These are phyloP conservation scores for Buceros bicornis DNA, from an alignment of 2,797 vertebrate genomes.

Conservation along the genomic window DNA sequence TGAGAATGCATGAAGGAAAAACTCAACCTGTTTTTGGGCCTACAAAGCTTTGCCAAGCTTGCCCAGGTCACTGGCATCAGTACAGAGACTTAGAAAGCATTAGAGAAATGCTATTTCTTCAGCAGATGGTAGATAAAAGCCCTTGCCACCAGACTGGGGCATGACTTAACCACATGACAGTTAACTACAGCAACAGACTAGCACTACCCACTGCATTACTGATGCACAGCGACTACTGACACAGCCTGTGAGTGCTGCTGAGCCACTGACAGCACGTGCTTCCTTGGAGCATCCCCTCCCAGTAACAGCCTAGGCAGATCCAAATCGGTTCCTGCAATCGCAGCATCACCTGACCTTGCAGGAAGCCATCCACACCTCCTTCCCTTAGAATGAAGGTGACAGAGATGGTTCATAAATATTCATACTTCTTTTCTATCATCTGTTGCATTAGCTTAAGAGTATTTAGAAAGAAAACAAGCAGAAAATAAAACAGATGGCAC, in stretches of 20 bases:
- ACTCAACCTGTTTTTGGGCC: background rate
- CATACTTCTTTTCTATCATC: background rate
- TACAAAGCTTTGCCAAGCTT: background rate
- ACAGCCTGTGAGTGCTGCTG: background rate
- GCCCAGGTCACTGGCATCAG: background rate
- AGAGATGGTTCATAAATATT: background rate
- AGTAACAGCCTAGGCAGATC: background rate
- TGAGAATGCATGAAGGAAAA: background rate
- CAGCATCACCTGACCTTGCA: conserved; percentile 6
- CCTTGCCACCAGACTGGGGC: background rate
- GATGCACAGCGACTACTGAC: background rate
- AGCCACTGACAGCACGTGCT: accelerated
- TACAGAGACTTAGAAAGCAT: background rate
- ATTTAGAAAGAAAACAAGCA: conserved; percentile 24
- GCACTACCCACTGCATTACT: background rate
- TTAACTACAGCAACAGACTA: background rate
- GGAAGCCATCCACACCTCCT: background rate
- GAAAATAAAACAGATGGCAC: conserved; percentile 40
- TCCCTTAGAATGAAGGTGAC: background rate
- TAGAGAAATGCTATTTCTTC: background rate
- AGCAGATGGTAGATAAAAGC: background rate
- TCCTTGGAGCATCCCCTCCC: background rate
- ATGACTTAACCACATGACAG: background rate
- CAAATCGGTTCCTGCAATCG: background rate
- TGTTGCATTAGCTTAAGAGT: background rate